Percentiles rank a stretch among this genome's conserved stretches.
phyloP scores from a whole-genome alignment of 2,113 vertebrate species.

The Thalassoma bifasciatum region DNA sequence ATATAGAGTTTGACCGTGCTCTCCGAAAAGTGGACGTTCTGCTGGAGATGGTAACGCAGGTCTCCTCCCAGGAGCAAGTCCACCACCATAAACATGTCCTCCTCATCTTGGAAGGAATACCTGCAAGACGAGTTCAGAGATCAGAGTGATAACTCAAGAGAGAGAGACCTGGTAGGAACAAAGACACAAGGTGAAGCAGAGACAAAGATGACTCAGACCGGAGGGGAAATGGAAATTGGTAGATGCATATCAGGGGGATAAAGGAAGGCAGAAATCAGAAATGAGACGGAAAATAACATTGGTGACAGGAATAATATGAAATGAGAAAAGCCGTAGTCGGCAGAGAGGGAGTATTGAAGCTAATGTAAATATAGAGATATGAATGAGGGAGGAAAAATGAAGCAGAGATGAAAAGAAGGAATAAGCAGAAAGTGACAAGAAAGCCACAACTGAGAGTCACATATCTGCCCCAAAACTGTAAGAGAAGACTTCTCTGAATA shows the following conservation, averaged over 20 bases:
- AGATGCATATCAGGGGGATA: neutral
- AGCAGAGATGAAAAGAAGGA: neutral
- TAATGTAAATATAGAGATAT: constrained; percentile 4
- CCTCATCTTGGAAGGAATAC: constrained; percentile 99
- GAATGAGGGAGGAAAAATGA: neutral
- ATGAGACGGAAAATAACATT: neutral
- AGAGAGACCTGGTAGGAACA: rapidly evolving
- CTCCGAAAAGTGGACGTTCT: constrained; percentile 93
- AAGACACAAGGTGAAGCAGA: neutral
- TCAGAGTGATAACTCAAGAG: neutral
- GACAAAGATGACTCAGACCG: neutral
- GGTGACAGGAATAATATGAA: neutral
- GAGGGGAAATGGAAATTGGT: neutral
- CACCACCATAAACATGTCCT: constrained; percentile 99
- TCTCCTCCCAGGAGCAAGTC: constrained; percentile 96
- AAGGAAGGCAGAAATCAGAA: neutral
- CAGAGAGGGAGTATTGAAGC: neutral
- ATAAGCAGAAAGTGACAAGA: neutral
- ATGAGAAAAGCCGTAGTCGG: neutral
- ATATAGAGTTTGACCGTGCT: constrained; percentile 93
- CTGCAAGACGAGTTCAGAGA: constrained; percentile 67
- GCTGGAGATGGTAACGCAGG: constrained; percentile 96
- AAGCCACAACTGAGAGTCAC: neutral
- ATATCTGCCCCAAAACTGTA: neutral
- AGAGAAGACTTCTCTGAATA: neutral